Evolutionary conservation across 1,140 invertebrate genomes (phyloP), one percentile per base, ranked within the genome.

Genomic region (Cyclargus thomasi): DNA sequence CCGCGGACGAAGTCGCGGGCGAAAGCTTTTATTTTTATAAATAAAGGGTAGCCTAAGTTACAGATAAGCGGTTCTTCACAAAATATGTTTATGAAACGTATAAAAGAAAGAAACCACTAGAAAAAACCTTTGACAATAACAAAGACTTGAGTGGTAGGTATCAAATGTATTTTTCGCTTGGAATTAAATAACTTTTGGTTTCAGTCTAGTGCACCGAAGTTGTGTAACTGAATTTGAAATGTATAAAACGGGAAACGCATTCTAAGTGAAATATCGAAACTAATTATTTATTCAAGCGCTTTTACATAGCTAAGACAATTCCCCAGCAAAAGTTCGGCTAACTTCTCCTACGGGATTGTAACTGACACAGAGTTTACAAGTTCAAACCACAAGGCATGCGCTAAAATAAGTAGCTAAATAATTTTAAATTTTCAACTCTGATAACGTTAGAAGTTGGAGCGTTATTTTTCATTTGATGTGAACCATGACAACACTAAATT

Each of bases 241-340:
- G 39, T 47, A 47, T 47, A 16, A 47, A 47, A 47, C 14, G 39
- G 14, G 14, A 47, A n/a, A 47, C 39, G 39, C 39, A 3, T 47
- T 47, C 39, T 14, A 47, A 47, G 39, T 47, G 39, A 47, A 47
- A 47, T 47, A 47, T 47, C 14, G 39, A 47, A 47, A 47, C 39
- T 47, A 47, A 47, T 47, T 47, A 47, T 47, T 29, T 47, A 47
- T 47, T 47, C 39, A 47, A 47, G 39, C 39, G 39, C 39, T 47
- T 16, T 47, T 47, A 47, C 39, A 47, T 47, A 0, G 39, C 39
- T 14, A 47, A 47, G 39, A 47, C 39, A 47, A 47, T 47, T 47
- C 39, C 39, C 39, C 29, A 8, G 14, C 39, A 47, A 47, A 47
- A 47, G 39, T 47, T 47, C 3, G 11, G 11, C 14, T 16, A 47